A percentile compares a stretch with the other conserved stretches of the same genome.
These are phyloP conservation scores for Octomys mimax DNA, from an alignment of 2,797 vertebrate genomes.

Conservation along the genomic window DNA sequence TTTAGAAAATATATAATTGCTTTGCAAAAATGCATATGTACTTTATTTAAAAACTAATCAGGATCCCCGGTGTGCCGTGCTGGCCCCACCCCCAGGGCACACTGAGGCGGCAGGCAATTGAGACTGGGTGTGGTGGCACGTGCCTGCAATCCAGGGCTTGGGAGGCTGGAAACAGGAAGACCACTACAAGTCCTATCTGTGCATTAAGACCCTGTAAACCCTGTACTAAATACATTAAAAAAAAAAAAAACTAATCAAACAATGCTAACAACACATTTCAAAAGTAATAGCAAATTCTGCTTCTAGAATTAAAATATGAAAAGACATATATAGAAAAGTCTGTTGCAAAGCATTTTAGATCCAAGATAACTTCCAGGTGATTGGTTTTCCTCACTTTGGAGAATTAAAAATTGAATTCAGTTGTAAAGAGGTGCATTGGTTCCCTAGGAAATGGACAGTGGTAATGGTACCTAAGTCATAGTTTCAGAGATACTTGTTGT, in stretches of 20 bases:
- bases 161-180: no score
- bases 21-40: background rate
- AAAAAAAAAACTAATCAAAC: no score
- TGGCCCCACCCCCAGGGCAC: no score
- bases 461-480: background rate
- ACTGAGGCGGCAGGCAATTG: no score
- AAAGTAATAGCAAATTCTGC: background rate
- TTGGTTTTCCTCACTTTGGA: background rate
- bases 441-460: background rate
- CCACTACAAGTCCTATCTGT: no score
- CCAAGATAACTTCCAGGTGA: background rate
- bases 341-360: background rate
- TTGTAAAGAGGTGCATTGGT: background rate
- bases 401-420: constrained; percentile 33
- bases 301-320: background rate
- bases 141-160: no score
- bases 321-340: background rate
- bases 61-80: no score
- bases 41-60: constrained; percentile 23
- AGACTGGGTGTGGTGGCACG: no score
- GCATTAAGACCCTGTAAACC: no score
- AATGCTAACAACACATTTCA: background rate
- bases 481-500: background rate
- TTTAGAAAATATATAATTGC: constrained; percentile 28
- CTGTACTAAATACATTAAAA: no score